Evolutionary conservation across 2,113 vertebrate genomes (phyloP).

Genomic region (Labrus mixtus): DNA sequence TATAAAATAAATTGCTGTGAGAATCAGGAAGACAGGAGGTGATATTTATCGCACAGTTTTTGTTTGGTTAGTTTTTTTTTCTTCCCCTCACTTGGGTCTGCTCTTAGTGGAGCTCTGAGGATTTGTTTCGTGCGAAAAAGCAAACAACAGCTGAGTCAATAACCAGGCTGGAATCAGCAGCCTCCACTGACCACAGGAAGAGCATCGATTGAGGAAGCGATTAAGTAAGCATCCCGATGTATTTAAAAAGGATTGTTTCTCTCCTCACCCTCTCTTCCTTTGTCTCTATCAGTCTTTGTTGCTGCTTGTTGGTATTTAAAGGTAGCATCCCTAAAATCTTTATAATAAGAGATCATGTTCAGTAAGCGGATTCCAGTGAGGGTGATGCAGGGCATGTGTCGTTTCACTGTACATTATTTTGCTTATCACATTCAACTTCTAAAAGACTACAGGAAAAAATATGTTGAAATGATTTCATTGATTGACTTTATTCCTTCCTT

Average conservation of each 20-base stretch:
- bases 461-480: too few relatives aligned
- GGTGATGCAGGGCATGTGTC: too few relatives aligned
- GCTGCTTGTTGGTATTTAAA: conserved; percentile 22
- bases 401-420: too few relatives aligned
- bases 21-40: conserved; percentile 6
- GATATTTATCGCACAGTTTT: conserved; percentile 26
- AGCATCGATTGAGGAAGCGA: conserved; percentile 76
- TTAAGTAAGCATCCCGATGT: conserved; percentile 72
- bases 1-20: conserved; percentile 7
- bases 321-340: conserved; percentile 11
- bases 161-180: conserved; percentile 63
- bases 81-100: conserved; percentile 1
- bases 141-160: conserved; percentile 76
- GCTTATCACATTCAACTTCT: too few relatives aligned
- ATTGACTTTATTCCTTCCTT: too few relatives aligned
- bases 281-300: conserved; percentile 8
- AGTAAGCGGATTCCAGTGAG: too few relatives aligned
- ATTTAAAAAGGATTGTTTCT: conserved; percentile 62
- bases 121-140: conserved; percentile 64
- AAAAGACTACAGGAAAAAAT: too few relatives aligned
- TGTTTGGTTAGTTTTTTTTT: conserved; percentile 26
- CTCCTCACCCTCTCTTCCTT: conserved; percentile 15
- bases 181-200: conserved; percentile 59
- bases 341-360: background rate
- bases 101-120: conserved; percentile 29